Conservation (phyloP, 2,113 vertebrate genomes). For the Athene cunicularia region DNA sequence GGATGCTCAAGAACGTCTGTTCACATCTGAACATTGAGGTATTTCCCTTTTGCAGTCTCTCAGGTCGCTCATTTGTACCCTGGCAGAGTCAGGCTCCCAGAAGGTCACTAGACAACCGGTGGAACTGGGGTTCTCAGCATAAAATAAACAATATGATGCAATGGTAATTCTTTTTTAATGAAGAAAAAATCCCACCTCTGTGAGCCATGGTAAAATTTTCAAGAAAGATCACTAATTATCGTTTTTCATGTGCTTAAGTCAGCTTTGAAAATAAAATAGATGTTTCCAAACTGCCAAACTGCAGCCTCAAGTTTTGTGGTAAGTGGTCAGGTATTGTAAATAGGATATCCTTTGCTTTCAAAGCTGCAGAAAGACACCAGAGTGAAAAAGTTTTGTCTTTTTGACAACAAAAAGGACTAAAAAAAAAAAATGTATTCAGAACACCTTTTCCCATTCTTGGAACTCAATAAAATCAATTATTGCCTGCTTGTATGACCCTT, state of each 20-base stretch:
- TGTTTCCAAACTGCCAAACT: background rate
- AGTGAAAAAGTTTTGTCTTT: background rate
- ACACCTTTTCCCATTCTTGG: background rate
- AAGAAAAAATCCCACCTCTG: background rate
- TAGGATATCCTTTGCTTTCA: background rate
- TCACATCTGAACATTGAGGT: background rate
- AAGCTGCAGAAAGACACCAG: background rate
- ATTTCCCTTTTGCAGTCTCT: background rate
- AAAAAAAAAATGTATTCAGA: background rate
- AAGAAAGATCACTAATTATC: background rate
- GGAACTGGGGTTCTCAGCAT: background rate
- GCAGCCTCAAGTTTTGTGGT: background rate
- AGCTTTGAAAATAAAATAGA: background rate
- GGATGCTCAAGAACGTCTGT: background rate
- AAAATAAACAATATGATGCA: background rate
- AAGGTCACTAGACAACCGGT: background rate
- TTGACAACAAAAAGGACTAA: background rate
- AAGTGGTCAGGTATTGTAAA: background rate
- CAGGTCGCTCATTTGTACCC: background rate
- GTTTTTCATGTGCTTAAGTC: background rate
- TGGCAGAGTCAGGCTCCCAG: background rate
- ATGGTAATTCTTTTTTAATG: background rate
- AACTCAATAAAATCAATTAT: background rate
- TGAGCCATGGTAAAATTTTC: background rate
- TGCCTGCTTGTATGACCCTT: background rate